Conservation (phyloP, 2,113 vertebrate genomes). For the Tragelaphus strepsiceros region DNA sequence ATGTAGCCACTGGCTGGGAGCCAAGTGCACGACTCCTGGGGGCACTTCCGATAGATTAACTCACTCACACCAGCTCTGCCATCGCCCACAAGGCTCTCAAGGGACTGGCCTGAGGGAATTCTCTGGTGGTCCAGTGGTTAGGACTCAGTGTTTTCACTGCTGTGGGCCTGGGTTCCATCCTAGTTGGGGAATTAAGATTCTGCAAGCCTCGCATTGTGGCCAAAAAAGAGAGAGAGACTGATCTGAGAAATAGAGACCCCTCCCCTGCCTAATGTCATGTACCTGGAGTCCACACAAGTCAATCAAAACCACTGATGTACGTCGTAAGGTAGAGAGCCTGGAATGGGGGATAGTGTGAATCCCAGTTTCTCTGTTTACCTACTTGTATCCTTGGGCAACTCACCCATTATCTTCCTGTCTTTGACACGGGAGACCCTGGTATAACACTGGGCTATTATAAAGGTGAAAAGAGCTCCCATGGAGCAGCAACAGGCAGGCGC, state of each 20-base stretch:
- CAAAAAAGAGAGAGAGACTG: background rate
- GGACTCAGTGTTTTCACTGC: background rate
- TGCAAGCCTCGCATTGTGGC: background rate
- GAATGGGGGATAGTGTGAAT: background rate
- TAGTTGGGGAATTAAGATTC: background rate
- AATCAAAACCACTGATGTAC: background rate
- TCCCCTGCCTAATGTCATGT: background rate
- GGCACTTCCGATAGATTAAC: conserved; percentile 25
- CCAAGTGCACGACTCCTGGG: conserved; percentile 50
- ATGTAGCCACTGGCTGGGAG: conserved; percentile 12
- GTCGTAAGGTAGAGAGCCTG: background rate
- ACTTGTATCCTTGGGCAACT: background rate
- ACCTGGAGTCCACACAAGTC: background rate
- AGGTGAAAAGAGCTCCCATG: background rate
- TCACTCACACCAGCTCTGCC: background rate
- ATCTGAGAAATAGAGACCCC: background rate
- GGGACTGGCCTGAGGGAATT: background rate
- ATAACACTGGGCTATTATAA: background rate
- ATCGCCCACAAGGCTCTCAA: background rate
- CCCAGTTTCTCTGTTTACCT: background rate
- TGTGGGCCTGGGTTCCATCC: background rate
- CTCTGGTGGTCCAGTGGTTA: background rate
- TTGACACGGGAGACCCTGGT: background rate
- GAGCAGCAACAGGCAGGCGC: background rate
- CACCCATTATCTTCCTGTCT: background rate